phyloP scores from a whole-genome alignment of 2,888 invertebrate species.

The Stenolophus ochropezus region DNA sequence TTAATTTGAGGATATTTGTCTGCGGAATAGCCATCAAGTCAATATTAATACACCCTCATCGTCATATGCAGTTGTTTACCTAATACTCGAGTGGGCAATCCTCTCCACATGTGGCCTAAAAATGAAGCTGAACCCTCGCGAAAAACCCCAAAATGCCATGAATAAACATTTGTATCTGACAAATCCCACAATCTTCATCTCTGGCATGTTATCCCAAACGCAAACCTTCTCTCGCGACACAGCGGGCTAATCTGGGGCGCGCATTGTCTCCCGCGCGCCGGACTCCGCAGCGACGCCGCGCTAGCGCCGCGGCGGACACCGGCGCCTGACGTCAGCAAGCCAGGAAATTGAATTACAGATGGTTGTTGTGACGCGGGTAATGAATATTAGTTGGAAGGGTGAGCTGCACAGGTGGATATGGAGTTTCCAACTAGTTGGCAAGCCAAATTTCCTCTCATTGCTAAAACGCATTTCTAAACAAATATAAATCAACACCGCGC shows the following conservation, averaged over 20 bases:
- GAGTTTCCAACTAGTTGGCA: too few species aligned
- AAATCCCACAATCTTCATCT: constrained; percentile 70
- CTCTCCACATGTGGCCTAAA: constrained; percentile 40
- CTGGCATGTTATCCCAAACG: constrained; percentile 71
- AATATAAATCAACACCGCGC: too few species aligned
- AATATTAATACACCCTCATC: constrained; percentile 20
- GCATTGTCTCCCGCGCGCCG: background rate
- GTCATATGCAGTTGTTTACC: constrained; percentile 27
- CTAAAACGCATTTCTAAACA: too few species aligned
- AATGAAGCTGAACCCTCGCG: constrained; percentile 66
- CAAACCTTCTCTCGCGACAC: constrained; percentile 67
- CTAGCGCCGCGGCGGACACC: background rate
- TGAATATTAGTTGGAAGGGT: constrained; percentile 1
- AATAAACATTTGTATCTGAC: constrained; percentile 70
- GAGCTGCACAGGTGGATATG: background rate
- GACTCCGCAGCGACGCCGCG: background rate
- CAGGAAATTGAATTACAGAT: background rate
- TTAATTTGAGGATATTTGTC: background rate
- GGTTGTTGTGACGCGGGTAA: background rate
- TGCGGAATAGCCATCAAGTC: background rate
- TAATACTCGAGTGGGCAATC: background rate
- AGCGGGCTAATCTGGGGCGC: background rate
- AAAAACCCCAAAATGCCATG: constrained; percentile 69
- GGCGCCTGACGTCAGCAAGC: background rate
- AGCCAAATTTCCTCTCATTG: too few species aligned